A percentile compares a stretch with the other conserved stretches of the same genome.
phyloP scores from a whole-genome alignment of 2,113 vertebrate genomes.

The Melanerpes formicivorus region DNA sequence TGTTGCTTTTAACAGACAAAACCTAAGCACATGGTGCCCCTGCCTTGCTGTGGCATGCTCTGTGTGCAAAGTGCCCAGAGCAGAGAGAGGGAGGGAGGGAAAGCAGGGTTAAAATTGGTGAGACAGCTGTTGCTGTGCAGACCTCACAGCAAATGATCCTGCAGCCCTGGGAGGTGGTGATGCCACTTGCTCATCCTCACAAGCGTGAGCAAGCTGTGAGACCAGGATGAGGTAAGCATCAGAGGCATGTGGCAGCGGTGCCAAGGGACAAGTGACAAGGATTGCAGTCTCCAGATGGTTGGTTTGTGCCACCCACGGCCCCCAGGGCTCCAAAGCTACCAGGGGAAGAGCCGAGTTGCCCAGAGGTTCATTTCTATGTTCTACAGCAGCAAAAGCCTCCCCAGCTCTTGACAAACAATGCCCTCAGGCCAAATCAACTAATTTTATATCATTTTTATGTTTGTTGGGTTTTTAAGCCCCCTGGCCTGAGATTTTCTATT shows the following conservation, averaged over 20 bases:
- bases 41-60: neutral
- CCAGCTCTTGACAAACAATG: neutral
- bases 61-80: neutral
- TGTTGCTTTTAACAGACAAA: neutral
- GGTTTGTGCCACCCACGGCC: neutral
- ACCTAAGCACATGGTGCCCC: neutral
- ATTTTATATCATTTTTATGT: neutral
- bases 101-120: neutral
- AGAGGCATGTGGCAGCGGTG: neutral
- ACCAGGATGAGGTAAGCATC: fast-evolving
- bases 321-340: neutral
- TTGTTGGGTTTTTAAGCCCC: neutral
- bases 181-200: neutral
- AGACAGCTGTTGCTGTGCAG: neutral
- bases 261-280: neutral
- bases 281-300: neutral
- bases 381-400: neutral
- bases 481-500: neutral
- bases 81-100: neutral
- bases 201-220: neutral
- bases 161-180: neutral
- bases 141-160: neutral
- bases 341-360: fast-evolving
- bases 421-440: neutral
- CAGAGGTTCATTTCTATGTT: neutral